These are phyloP conservation scores for Stegostoma tigrinum DNA, from an alignment of 2,113 vertebrate species.

Conservation along the genomic window DNA sequence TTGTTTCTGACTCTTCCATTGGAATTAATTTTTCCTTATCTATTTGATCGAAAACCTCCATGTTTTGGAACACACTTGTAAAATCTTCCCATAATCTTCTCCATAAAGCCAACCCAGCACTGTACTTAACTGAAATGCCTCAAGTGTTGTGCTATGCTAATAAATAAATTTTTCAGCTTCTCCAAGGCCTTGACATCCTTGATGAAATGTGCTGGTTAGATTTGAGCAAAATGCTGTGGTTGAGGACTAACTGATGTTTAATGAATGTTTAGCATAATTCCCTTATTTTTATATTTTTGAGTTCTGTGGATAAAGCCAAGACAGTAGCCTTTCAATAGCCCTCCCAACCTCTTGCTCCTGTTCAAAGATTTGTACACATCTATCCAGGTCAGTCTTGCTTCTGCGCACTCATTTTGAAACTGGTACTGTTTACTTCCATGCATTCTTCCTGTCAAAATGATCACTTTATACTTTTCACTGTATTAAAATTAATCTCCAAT, in stretches of 20 bases:
- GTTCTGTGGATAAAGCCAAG: not conserved
- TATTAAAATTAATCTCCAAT: not conserved
- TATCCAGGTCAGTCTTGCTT: not conserved
- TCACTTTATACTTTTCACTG: not conserved
- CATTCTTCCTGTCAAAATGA: not conserved
- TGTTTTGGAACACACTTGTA: not conserved
- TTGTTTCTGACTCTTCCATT: not conserved
- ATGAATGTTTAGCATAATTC: not conserved
- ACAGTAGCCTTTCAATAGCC: not conserved
- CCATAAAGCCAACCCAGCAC: not conserved
- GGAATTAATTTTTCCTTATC: not conserved
- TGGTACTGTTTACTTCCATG: not conserved
- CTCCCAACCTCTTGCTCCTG: not conserved
- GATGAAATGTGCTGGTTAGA: not conserved
- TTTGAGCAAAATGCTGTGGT: not conserved
- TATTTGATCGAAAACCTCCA: not conserved
- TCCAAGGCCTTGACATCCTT: not conserved
- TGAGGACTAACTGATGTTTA: not conserved
- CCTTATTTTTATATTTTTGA: not conserved
- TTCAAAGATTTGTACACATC: not conserved
- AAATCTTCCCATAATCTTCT: not conserved
- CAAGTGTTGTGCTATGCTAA: not conserved
- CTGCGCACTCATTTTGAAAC: not conserved
- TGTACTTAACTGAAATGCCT: not conserved
- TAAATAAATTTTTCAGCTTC: not conserved